Evolutionary conservation across 1,140 invertebrate genomes (phyloP).

Genomic region (Megalopta genalis): DNA sequence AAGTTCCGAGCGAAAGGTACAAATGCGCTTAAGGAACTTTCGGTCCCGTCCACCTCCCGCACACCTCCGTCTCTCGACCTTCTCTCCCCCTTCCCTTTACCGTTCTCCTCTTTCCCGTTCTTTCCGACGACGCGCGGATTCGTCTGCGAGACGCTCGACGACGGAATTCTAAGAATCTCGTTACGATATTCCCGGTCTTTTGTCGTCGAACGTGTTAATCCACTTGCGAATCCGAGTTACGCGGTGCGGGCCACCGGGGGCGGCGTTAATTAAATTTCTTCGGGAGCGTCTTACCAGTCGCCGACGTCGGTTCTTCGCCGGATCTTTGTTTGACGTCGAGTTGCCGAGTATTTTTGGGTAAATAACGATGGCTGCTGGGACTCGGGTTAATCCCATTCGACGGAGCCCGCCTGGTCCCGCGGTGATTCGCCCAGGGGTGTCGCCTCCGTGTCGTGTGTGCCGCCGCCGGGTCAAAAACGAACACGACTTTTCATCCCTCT

Average conservation of each 20-base stretch:
- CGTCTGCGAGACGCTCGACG: constrained; percentile 48
- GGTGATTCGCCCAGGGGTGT: background rate
- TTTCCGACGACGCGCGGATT: constrained; percentile 6
- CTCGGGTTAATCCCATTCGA: constrained; percentile 20
- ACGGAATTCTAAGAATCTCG: constrained; percentile 55
- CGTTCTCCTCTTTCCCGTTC: background rate
- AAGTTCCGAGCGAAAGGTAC: constrained; percentile 61
- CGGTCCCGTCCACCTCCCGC: background rate
- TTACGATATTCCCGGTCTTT: constrained; percentile 35
- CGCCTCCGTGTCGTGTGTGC: too few relatives aligned
- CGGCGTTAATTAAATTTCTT: constrained; percentile 51
- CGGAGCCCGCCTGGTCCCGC: background rate
- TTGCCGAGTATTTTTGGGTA: constrained; percentile 42
- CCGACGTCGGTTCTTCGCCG: background rate
- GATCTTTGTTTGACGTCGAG: constrained; percentile 31
- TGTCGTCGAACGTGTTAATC: constrained; percentile 46
- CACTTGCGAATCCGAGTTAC: constrained; percentile 49
- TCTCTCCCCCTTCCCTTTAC: background rate
- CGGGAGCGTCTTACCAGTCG: constrained; percentile 12
- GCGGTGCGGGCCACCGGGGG: constrained; percentile 1
- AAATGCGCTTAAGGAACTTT: constrained; percentile 65
- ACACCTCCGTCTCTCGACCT: too few relatives aligned
- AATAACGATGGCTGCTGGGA: constrained; percentile 3
- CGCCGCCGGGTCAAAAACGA: too few relatives aligned
- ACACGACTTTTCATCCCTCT: too few relatives aligned